Percentiles rank a stretch among this genome's conserved stretches.
Conservation (phyloP, 2,888 invertebrate genomes). For the Eilema caniola region DNA sequence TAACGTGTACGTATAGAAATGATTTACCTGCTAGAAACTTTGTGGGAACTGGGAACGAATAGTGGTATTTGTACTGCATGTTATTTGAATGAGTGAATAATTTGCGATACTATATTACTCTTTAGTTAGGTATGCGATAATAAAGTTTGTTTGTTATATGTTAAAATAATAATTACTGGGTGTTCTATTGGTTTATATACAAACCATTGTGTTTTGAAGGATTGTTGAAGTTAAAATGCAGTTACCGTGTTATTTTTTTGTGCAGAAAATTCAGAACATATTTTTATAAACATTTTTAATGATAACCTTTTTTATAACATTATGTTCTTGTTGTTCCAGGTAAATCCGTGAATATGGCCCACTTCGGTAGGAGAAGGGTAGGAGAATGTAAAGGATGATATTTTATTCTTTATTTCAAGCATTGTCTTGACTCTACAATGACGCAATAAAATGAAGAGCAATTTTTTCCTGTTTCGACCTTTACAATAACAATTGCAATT, state of each 20-base stretch:
- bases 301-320: background rate
- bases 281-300: too few species aligned
- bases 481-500: constrained; percentile 9
- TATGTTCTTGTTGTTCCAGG: background rate
- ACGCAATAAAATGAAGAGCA: too few species aligned
- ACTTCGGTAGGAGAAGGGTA: background rate
- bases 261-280: too few species aligned
- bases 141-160: background rate
- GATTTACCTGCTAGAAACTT: constrained; percentile 6
- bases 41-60: background rate
- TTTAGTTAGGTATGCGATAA: background rate
- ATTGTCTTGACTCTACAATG: background rate
- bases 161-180: background rate
- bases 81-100: background rate
- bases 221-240: too few species aligned
- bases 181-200: background rate
- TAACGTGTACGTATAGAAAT: background rate
- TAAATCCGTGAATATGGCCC: background rate
- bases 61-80: background rate
- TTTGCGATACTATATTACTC: background rate
- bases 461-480: background rate
- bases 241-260: too few species aligned
- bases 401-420: too few species aligned
- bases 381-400: too few species aligned
- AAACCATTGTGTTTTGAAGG: background rate